Evolutionary conservation across 2,888 invertebrate species (phyloP).

Genomic region (Hanleya hanleyi): DNA sequence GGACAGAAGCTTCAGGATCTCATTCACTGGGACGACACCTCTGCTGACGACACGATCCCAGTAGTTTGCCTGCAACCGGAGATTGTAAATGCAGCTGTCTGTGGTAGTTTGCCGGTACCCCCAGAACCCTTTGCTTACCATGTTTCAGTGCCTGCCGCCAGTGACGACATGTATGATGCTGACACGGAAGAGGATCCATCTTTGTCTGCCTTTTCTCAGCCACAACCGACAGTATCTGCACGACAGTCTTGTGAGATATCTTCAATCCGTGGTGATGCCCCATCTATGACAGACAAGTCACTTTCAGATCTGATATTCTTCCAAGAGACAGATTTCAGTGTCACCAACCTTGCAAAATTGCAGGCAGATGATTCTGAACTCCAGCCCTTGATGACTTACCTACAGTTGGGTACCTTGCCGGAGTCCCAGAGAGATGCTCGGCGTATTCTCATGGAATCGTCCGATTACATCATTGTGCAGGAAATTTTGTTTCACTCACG

Average conservation of each 20-base stretch:
- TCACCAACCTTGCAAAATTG: slow-evolving; percentile 9
- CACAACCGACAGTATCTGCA: too few relatives aligned
- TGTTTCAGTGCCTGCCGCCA: too few relatives aligned
- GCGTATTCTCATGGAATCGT: slow-evolving; percentile 2
- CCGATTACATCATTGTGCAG: slow-evolving; percentile 6
- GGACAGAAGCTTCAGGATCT: neutral
- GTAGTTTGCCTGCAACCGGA: neutral
- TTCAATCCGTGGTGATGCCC: too few relatives aligned
- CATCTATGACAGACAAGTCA: too few relatives aligned
- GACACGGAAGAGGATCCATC: neutral
- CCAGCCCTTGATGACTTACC: slow-evolving; percentile 21
- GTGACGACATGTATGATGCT: neutral
- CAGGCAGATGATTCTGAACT: slow-evolving; percentile 22
- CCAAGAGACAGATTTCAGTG: neutral
- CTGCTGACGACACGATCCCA: neutral
- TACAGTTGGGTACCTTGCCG: slow-evolving; percentile 18
- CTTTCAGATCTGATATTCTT: neutral
- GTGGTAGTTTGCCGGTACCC: too few relatives aligned
- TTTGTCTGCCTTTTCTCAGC: too few relatives aligned
- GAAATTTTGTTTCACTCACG: slow-evolving; percentile 13
- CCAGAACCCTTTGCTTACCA: too few relatives aligned
- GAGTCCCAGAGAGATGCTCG: slow-evolving; percentile 31
- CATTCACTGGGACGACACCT: neutral
- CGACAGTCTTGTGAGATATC: too few relatives aligned
- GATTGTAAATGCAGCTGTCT: too few relatives aligned